phyloP scores from a whole-genome alignment of 2,113 vertebrate genomes.

The Oryzias curvinotus region DNA sequence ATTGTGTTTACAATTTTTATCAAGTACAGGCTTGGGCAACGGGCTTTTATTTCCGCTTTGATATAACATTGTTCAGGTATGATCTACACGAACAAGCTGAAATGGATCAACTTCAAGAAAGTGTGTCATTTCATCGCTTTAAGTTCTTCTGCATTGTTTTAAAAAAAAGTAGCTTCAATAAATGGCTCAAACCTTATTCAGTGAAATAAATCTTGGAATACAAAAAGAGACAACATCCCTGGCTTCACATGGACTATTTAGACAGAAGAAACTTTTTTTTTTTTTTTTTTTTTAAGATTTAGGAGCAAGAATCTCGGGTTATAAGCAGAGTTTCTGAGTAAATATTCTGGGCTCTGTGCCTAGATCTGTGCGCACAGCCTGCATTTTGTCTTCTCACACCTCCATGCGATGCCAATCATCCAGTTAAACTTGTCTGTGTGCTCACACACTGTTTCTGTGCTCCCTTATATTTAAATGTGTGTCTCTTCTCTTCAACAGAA shows the following conservation, averaged over 20 bases:
- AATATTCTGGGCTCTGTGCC: background rate
- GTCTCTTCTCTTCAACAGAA: background rate
- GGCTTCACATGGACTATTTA: slow-evolving; percentile 5
- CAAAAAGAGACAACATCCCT: background rate
- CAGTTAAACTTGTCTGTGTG: background rate
- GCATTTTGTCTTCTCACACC: background rate
- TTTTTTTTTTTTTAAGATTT: background rate
- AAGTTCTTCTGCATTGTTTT: too few species aligned
- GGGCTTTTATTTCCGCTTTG: too few species aligned
- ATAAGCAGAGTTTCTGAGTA: background rate
- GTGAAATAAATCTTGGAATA: background rate
- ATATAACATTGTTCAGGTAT: too few species aligned
- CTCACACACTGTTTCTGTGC: background rate
- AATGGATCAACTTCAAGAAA: too few species aligned
- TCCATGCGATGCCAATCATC: background rate
- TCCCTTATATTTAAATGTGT: background rate
- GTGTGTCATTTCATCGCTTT: too few species aligned
- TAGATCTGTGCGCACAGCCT: slow-evolving; percentile 2
- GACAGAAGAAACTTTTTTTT: background rate
- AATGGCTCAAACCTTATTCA: too few species aligned
- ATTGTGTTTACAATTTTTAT: too few species aligned
- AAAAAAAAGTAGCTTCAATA: too few species aligned
- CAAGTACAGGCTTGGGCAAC: too few species aligned
- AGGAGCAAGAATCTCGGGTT: background rate
- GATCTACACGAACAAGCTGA: too few species aligned